Base-by-base conservation (phyloP, 2,888 invertebrate species). In the Aphelenchoides bicaudatus region DNA sequence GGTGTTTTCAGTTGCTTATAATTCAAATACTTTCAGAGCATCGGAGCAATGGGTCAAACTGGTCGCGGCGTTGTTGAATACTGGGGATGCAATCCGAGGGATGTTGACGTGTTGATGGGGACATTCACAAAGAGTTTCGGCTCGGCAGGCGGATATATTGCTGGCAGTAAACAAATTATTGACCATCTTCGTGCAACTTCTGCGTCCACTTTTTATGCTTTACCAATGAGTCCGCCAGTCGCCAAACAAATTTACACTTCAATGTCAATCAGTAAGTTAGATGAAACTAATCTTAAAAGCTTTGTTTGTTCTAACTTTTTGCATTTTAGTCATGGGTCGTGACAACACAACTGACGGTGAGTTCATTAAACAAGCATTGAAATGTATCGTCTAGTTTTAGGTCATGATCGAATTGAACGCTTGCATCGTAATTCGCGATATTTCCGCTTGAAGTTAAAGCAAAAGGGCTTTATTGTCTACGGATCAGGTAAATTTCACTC, bases 101-200 rank as follows among this genome's bases (percentile, higher is more conserved):
- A 94, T 76, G 85, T 98, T 19, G 96, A 98, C 70, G 79, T 84
- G 74, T 84, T 93, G 63, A 98, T 98, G 96, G 98, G 96, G 70
- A 98, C 96, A 21, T 96, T 92, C 81, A 96, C 96, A 1, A 98
- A 98, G 84, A 93, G 93, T 81, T 98, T 96, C 83, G 93, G 91
- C 52, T 88, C 92, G 49, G 88, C 91, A 61, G 96, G 96, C 39
- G 96, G 96, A 6, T 98, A 96, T 81, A 88, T 98, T 67, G 94
- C 91, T 2, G 94, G 94, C 5, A 66, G 62, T 4, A 71, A 71
- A 86, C 82, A 84, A 75, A 81, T 93, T 55, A 87, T 93, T 65
- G 83, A 86, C 74, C 86, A 87, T 80, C 81, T 98, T 67, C 85
- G 89, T 68, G 84, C 84, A 51, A 81, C 87, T 70, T 91, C 92